Evolutionary conservation across 2,113 vertebrate species (phyloP), one percentile per base, ranked within the genome.

Genomic region (Zosterops borbonicus): DNA sequence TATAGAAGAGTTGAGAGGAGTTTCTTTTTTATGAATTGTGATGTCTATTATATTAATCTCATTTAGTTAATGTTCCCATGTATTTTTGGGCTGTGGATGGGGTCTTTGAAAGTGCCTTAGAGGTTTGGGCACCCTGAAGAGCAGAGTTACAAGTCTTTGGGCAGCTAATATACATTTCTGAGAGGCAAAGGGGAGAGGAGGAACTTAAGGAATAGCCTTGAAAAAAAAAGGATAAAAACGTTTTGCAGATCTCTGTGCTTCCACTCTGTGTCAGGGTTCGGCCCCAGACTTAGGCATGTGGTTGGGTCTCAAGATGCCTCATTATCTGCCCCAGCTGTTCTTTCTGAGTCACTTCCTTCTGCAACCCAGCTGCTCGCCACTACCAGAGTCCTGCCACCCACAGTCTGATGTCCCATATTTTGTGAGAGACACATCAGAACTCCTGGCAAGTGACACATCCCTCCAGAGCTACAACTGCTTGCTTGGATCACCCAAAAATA

Each of bases 141-240:
- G 14, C n/a, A 59, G 33, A 62, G 29, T 55, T 3, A 0, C 0
- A 0, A 22, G 33, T 20, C 22, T 85, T 65, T 50, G 15, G 14
- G 33, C 22, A 67, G 46, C 24, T 68, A 31, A 25, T 84, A 12
- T 1, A 16, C 4, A 2, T 25, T 85, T 83, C 18, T 82, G 41
- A 58, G 41, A 83, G 20, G n/a, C 44, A 39, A 62, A 58, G 68
- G 49, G 50, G 63, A 89, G 59, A 89, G 29, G 11, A 84, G 29
- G 9, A 82, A 44, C 9, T 67, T 14, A 4, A 67, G 16, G 22
- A 78, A 18, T 35, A 50, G 18, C 16, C 41, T 44, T 8, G 2
- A 33, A 39, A 59, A 59, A n/a, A 50, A 76, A 60, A 10, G 3
- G 19, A 42, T 64, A 65, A 75, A 58, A 69, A 6, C 8, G 29